A percentile compares a stretch with the other conserved stretches of the same genome.
phyloP scores from a whole-genome alignment of 35 echinoderm and acorn worm species.

The Patiria miniata region DNA sequence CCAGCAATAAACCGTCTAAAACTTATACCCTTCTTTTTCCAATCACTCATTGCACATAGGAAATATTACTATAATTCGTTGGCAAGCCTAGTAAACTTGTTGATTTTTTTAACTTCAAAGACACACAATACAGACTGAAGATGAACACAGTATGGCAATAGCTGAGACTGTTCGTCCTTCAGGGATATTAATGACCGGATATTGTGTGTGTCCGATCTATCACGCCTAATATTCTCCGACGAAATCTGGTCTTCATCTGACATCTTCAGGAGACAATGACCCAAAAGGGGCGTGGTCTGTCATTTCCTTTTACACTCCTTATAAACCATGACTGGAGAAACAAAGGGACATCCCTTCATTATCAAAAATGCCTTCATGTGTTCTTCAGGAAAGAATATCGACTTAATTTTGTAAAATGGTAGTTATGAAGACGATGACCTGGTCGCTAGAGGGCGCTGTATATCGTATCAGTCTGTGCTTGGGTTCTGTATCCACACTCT shows the following conservation, averaged over 20 bases:
- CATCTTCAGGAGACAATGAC: neutral
- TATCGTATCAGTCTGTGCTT: no score
- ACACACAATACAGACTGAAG: no score
- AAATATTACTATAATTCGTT: neutral
- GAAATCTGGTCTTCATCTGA: neutral
- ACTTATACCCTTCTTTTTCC: neutral
- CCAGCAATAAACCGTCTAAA: neutral
- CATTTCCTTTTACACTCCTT: neutral
- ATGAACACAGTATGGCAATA: neutral
- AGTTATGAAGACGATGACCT: neutral
- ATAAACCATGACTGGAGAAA: neutral
- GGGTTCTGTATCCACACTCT: no score
- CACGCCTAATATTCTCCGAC: neutral
- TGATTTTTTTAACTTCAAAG: no score
- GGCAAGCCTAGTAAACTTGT: no score
- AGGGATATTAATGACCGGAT: neutral
- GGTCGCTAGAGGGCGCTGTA: no score
- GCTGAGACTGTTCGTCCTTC: neutral
- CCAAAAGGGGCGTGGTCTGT: neutral
- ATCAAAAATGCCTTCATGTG: no score
- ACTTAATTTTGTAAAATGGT: neutral
- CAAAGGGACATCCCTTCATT: neutral
- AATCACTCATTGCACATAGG: neutral
- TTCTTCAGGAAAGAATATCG: neutral
- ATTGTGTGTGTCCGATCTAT: neutral